Percentiles rank a stretch among this genome's conserved stretches.
Conservation (phyloP, 2,113 vertebrate species). For the Lepus timidus region DNA sequence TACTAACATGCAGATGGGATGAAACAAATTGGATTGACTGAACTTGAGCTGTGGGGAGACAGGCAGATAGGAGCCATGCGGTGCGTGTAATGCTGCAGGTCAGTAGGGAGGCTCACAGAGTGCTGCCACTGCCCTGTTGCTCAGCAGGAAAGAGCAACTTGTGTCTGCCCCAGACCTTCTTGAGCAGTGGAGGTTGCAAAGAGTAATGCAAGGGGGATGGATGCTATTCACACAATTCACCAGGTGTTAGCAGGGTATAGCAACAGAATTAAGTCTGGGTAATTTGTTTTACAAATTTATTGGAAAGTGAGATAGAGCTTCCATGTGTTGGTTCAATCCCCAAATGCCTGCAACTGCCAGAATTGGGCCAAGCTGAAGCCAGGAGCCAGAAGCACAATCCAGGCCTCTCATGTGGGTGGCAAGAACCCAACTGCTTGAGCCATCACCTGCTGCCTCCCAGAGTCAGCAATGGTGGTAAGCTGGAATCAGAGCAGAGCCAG, state of each 20-base stretch:
- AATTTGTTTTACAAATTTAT: background rate
- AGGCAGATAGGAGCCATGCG: background rate
- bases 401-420: too few relatives aligned
- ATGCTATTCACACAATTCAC: fast-evolving
- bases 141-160: background rate
- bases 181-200: background rate
- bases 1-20: background rate
- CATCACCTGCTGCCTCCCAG: too few relatives aligned
- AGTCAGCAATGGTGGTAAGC: too few relatives aligned
- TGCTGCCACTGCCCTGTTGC: background rate
- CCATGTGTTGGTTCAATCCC: too few relatives aligned
- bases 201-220: background rate
- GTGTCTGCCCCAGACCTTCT: background rate
- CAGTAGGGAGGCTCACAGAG: fast-evolving
- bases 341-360: too few relatives aligned
- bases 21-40: background rate
- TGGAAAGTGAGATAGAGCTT: too few relatives aligned
- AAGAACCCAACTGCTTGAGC: too few relatives aligned
- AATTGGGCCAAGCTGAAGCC: too few relatives aligned
- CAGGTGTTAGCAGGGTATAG: background rate
- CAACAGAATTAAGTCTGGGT: background rate
- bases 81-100: background rate
- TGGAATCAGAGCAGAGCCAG: too few relatives aligned
- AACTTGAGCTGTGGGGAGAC: background rate
- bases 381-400: too few relatives aligned